Evolutionary conservation across 2,888 invertebrate species (phyloP).

Genomic region (Eilema depressum): DNA sequence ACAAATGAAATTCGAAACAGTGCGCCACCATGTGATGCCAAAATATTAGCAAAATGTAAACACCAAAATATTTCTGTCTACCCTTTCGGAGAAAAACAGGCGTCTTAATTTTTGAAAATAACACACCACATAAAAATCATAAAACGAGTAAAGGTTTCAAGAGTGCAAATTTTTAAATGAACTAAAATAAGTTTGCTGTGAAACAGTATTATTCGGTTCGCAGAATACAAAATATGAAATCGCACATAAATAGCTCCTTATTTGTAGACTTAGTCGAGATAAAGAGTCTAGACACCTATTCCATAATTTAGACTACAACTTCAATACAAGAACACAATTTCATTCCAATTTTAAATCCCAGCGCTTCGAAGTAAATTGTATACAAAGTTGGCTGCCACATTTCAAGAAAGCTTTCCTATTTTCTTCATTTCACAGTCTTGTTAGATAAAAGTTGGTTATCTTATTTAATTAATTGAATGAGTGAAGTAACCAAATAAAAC

Average conservation of each 20-base stretch:
- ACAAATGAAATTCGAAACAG: no score
- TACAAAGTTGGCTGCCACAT: constrained; percentile 58
- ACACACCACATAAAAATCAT: neutral
- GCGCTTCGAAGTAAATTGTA: constrained; percentile 60
- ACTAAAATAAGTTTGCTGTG: neutral
- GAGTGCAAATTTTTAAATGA: neutral
- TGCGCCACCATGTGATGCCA: no score
- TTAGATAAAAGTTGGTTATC: constrained; percentile 69
- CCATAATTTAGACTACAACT: constrained; percentile 50
- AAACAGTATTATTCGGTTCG: neutral
- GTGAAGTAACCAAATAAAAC: constrained; percentile 69
- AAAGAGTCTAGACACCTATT: constrained; percentile 48
- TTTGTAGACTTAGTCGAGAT: constrained; percentile 37
- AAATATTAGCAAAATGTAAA: no score
- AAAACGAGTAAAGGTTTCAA: neutral
- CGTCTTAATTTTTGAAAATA: no score
- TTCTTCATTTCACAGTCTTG: constrained; percentile 64
- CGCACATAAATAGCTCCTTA: constrained; percentile 37
- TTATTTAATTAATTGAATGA: constrained; percentile 80
- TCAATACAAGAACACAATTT: constrained; percentile 50
- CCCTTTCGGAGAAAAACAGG: no score
- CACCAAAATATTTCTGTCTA: no score
- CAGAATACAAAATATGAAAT: constrained; percentile 12
- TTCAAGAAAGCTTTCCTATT: constrained; percentile 55
- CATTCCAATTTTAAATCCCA: constrained; percentile 58